Base-by-base conservation (phyloP, 2,888 invertebrate genomes). In the Cheilosia grossa region DNA sequence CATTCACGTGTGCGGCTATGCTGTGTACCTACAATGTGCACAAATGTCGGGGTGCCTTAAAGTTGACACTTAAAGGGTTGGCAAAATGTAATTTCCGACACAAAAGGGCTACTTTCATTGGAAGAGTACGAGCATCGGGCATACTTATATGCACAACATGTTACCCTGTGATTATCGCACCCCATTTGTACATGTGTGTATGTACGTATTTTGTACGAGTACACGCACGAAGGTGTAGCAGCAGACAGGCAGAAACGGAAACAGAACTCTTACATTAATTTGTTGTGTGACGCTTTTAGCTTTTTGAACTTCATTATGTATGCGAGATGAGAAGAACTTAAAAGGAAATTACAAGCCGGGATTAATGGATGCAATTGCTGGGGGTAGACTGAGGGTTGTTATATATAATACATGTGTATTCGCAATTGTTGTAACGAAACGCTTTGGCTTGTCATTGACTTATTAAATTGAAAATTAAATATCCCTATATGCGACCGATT, bases 71-170 rank as follows among this genome's bases (percentile, higher is more conserved):
- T 78, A 63, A 73, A 82, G 78, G 82, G 82, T 73, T 78, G 67
- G 82, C 82, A 82, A 82, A 82, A 82, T 82, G 78, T 82, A 82
- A 82, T 82, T 82, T 82, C 82, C 82, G 78, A 78, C 82, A 82
- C 82, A 82, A 82, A 82, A 82, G 82, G 82, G 82, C 82, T 78
- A 82, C 66, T 82, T 78, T 78, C 72, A 72, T 77, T 77, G 72
- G 72, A 64, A 82, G 70, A 58, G 64, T 77, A 66, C 54, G 42
- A 53, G 61, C 17, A 40, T 66, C 54, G 42, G 63, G 61, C 17
- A 40, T 15, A 37, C 47, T 58, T 70, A 59, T 44, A 17, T n/a
- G 33, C 17, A 82, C 64, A 82, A 77, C 64, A 72, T 82, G 82
- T 72, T 82, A 72, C 82, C 82, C 77, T 72, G 61, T 82, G 82